Conservation (phyloP, 2,797 vertebrate genomes). For the Macropus fuliginosus region DNA sequence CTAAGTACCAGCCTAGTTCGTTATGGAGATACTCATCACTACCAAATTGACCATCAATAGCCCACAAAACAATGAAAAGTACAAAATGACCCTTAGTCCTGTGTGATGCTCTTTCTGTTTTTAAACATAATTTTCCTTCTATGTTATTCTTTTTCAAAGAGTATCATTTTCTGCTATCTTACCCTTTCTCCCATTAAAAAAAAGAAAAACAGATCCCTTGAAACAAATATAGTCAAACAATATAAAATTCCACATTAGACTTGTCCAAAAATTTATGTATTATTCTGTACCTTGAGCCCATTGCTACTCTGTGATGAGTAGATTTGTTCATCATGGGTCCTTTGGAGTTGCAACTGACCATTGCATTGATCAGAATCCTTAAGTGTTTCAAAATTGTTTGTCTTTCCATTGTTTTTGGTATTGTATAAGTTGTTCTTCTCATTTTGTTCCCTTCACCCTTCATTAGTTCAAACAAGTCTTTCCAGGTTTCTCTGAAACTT, state of each 20-base stretch:
- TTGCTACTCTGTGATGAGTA: not conserved
- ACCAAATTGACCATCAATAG: not conserved
- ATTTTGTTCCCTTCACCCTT: not conserved
- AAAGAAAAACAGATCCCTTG: not conserved
- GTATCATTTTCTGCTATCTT: not conserved
- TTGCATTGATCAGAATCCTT: not conserved
- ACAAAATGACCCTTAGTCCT: not conserved
- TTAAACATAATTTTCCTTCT: not conserved
- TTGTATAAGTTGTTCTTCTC: not conserved
- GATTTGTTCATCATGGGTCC: not conserved
- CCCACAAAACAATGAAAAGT: not conserved
- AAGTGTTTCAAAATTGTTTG: not conserved
- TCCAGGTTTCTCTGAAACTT: not conserved
- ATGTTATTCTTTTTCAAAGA: not conserved
- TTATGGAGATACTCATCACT: not conserved
- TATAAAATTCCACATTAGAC: not conserved
- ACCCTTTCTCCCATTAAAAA: not conserved
- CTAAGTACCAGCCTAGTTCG: not conserved
- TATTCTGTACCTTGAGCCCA: too few species aligned
- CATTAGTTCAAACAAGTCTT: not conserved
- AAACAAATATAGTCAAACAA: not conserved
- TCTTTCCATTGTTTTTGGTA: not conserved
- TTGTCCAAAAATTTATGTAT: not conserved
- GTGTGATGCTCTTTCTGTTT: not conserved
- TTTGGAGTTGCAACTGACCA: not conserved